A percentile compares a stretch with the other conserved stretches of the same genome.
Evolutionary conservation across 1,140 invertebrate species (phyloP).

Genomic region (Drosophila oshimai): DNA sequence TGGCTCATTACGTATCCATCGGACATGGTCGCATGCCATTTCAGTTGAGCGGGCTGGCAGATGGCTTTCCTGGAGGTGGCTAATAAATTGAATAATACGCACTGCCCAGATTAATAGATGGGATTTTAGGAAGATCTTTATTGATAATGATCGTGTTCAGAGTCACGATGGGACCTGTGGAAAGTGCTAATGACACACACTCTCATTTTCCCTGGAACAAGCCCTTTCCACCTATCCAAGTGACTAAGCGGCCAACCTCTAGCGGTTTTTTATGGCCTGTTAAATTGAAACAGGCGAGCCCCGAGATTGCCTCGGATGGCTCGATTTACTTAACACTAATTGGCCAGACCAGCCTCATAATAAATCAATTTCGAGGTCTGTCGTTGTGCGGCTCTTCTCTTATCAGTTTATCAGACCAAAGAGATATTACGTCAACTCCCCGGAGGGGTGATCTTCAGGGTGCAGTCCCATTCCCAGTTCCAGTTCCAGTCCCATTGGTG

Average conservation of each 20-base stretch:
- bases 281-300: slow-evolving; percentile 37
- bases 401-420: slow-evolving; percentile 17
- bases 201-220: background rate
- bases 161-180: too few relatives aligned
- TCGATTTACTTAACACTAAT: slow-evolving; percentile 28
- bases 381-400: slow-evolving; percentile 3
- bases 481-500: slow-evolving; percentile 5
- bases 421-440: slow-evolving; percentile 13
- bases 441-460: background rate
- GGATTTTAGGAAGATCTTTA: too few relatives aligned
- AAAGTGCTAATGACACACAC: background rate
- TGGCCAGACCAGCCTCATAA: slow-evolving; percentile 6
- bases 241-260: slow-evolving; percentile 10
- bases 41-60: background rate
- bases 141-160: too few relatives aligned
- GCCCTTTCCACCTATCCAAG: background rate
- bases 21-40: slow-evolving; percentile 38
- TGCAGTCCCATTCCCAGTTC: slow-evolving; percentile 22
- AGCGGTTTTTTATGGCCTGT: slow-evolving; percentile 28
- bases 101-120: background rate
- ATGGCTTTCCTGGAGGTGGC: slow-evolving; percentile 2
- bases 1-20: slow-evolving; percentile 32
- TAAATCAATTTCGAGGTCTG: slow-evolving; percentile 54
- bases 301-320: slow-evolving; percentile 4
- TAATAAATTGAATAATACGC: too few relatives aligned